Evolutionary conservation across 2,113 vertebrate genomes (phyloP).

Genomic region (Myodes glareolus): DNA sequence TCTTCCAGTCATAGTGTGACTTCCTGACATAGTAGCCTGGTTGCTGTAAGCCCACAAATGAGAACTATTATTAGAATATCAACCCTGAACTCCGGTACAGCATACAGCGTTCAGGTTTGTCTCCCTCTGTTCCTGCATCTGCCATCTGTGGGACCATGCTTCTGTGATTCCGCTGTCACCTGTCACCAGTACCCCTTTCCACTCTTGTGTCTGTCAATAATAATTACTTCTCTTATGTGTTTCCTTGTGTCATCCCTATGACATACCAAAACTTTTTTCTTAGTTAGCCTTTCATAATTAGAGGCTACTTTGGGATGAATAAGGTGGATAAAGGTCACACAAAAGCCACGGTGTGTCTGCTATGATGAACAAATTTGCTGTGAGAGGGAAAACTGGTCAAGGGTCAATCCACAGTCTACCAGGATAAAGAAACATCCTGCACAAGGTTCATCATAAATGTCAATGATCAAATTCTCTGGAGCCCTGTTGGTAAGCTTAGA

Average conservation of each 20-base stretch:
- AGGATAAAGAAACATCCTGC: not conserved
- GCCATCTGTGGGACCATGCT: not conserved
- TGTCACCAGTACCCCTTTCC: not conserved
- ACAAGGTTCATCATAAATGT: not conserved
- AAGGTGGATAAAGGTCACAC: not conserved
- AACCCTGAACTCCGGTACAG: not conserved
- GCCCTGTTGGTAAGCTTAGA: not conserved
- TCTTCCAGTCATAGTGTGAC: not conserved
- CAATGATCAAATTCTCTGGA: not conserved
- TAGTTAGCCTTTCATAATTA: not conserved
- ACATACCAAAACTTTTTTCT: not conserved
- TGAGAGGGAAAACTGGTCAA: not conserved
- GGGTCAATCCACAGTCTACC: not conserved
- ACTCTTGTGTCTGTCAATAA: not conserved
- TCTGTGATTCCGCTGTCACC: not conserved
- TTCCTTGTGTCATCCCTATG: not conserved
- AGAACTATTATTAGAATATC: not conserved
- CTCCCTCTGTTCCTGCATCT: not conserved
- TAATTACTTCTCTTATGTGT: not conserved
- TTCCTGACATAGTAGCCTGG: not conserved
- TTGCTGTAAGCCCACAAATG: not conserved
- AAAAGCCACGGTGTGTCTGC: not conserved
- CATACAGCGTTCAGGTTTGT: too few species aligned
- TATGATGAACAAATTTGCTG: not conserved
- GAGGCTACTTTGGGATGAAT: not conserved